phyloP scores from a whole-genome alignment of 2,113 vertebrate species.

The Natator depressus region DNA sequence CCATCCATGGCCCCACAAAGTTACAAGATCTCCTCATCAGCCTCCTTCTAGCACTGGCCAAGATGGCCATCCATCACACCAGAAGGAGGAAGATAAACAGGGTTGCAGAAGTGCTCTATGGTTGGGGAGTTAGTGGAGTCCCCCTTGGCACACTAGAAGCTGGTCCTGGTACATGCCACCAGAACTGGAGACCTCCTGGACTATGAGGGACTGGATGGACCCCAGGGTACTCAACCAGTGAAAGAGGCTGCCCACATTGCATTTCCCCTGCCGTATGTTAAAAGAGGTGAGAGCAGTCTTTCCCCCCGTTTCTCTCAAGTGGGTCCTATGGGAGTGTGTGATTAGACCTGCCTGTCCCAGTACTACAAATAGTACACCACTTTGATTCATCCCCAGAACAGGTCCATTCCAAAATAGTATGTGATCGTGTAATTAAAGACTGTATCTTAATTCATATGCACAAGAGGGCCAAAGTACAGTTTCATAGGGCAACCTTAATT shows the following conservation, averaged over 20 bases:
- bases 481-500: background rate
- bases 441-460: slow-evolving; percentile 10
- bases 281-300: no score
- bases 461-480: slow-evolving; percentile 13
- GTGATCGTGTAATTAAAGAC: slow-evolving; percentile 47
- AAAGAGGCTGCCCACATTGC: background rate
- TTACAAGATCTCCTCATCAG: background rate
- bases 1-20: background rate
- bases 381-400: no score
- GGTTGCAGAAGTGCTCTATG: background rate
- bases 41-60: background rate
- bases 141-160: no score
- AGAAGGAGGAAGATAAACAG: background rate
- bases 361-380: no score
- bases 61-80: background rate
- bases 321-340: no score
- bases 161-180: background rate
- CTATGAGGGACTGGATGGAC: background rate
- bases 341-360: no score
- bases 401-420: background rate
- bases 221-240: no score
- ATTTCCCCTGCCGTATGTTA: no score
- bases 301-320: no score
- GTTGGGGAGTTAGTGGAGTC: background rate
- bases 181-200: background rate